These are phyloP conservation scores for Trissoscelio sp. DNA, from an alignment of 2,888 invertebrate genomes.

Conservation along the genomic window DNA sequence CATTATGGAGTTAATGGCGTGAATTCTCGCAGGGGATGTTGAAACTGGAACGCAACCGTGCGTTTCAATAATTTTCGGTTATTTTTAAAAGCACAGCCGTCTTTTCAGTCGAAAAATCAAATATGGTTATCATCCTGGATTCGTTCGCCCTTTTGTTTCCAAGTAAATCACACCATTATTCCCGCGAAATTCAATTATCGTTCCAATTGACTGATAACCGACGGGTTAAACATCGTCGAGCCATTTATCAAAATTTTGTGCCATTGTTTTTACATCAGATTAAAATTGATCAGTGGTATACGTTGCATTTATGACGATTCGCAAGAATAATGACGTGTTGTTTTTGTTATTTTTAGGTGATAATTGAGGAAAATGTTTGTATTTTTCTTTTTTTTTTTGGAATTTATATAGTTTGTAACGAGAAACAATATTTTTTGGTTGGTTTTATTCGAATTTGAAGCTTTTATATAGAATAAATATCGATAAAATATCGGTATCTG, in stretches of 20 bases:
- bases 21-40: slow-evolving; percentile 3
- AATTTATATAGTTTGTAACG: too few species aligned
- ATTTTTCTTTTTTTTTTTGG: too few species aligned
- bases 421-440: too few species aligned
- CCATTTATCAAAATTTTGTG: slow-evolving; percentile 2
- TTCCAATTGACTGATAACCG: slow-evolving; percentile 1
- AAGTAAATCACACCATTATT: background rate
- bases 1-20: slow-evolving; percentile 40
- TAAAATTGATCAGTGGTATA: background rate
- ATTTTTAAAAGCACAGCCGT: background rate
- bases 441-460: too few species aligned
- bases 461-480: too few species aligned
- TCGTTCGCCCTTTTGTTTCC: background rate
- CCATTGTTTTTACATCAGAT: background rate
- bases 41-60: slow-evolving; percentile 13
- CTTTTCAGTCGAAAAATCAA: slow-evolving; percentile 3
- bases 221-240: background rate
- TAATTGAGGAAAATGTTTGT: too few species aligned
- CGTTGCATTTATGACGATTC: background rate
- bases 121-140: background rate
- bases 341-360: too few species aligned
- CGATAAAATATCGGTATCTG: too few species aligned
- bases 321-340: background rate
- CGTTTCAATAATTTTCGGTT: slow-evolving; percentile 3
- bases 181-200: slow-evolving; percentile 1